Conservation (phyloP, 2,888 invertebrate species). For the Scaeva pyrastri region DNA sequence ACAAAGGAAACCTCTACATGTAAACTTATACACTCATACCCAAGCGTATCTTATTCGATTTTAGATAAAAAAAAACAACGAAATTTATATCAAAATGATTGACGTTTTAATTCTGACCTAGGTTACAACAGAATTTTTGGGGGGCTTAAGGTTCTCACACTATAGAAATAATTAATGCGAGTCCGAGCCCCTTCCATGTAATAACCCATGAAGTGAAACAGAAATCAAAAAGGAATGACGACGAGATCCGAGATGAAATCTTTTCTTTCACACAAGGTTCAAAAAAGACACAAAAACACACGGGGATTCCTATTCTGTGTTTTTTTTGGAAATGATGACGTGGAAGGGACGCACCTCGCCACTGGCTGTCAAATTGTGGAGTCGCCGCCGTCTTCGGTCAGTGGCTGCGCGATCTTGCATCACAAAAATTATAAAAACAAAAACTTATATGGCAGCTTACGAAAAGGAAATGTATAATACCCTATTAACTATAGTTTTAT, state of each 20-base stretch:
- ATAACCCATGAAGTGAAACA: slow-evolving; percentile 29
- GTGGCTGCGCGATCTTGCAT: slow-evolving; percentile 55
- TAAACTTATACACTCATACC: not conserved
- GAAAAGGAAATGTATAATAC: not conserved
- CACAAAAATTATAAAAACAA: not conserved
- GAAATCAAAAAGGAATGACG: slow-evolving; percentile 44
- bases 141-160: slow-evolving; percentile 50
- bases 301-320: slow-evolving; percentile 36
- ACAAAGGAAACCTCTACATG: slow-evolving; percentile 43
- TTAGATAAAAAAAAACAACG: not conserved
- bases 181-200: slow-evolving; percentile 17
- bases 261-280: slow-evolving; percentile 34
- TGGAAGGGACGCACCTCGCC: slow-evolving; percentile 5
- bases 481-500: not conserved
- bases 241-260: slow-evolving; percentile 59
- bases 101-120: slow-evolving; percentile 71
- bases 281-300: slow-evolving; percentile 39
- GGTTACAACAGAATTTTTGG: slow-evolving; percentile 38
- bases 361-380: too few relatives aligned
- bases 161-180: slow-evolving; percentile 50
- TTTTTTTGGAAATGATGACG: slow-evolving; percentile 7
- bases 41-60: slow-evolving; percentile 26
- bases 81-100: slow-evolving; percentile 51
- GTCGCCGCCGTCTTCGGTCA: slow-evolving; percentile 17
- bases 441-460: not conserved